Evolutionary conservation across 2,797 vertebrate genomes (phyloP), one percentile per base, ranked within the genome.

Genomic region (Hypotaenidia okinawae): DNA sequence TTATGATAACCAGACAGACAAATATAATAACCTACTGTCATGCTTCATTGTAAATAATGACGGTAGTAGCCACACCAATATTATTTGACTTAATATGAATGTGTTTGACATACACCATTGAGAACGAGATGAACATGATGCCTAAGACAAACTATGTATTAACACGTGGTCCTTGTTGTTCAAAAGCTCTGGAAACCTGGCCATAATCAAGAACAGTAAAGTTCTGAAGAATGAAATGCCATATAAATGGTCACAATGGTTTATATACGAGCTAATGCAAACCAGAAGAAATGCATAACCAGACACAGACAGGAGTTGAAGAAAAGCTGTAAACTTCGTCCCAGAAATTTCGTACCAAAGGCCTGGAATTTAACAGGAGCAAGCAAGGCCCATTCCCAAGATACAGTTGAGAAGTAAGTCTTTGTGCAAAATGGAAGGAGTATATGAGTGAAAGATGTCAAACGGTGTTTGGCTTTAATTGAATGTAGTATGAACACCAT

Each of bases 1-100:
- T 88, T 94, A 64, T n/a, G 87, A 83, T 82, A 94, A 75, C 59
- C 80, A 84, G 70, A 49, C 55, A 90, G 92, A 67, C 74, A 93
- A 84, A 87, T 84, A 77, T 10, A 92, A 77, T 93, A 93, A 63
- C 1, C 0, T 82, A 13, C 74, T 76, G 75, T 68, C 58, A 45
- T 90, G 62, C 82, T 85, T 87, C 86, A 61, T 77, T 45, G 41
- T 95, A 80, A 95, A 77, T 82, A 93, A 76, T 58, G 74, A 19
- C 67, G 68, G 32, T 68, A 88, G 85, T 83, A 79, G 64, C 81
- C 57, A 80, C 47, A 83, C 41, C 33, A n/a, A 13, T 85, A 52
- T 83, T 93, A 62, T 80, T 87, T 93, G 58, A 80, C 75, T 80
- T 82, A 87, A 61, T 59, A 72, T 17, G 41, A 85, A 70, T 72